Evolutionary conservation across 2,888 invertebrate genomes (phyloP), one percentile per base, ranked within the genome.

Genomic region (Xylophagus ater): DNA sequence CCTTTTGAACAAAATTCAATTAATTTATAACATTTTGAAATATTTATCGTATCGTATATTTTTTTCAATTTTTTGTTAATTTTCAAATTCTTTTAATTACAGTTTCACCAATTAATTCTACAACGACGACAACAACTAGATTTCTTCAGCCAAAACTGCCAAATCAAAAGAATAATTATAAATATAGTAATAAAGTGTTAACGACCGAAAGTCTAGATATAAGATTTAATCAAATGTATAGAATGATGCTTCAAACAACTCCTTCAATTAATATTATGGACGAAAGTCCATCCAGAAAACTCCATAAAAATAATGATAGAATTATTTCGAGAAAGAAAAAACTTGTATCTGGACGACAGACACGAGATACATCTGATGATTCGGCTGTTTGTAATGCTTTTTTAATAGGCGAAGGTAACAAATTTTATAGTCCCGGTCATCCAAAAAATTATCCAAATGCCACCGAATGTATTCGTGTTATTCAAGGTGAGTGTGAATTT

Each of bases 401-500:
- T 56, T 58, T 58, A 13, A 59, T 68, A 39, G 74, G 74, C 13
- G 72, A 77, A 51, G 60, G 65, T 7, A 62, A 59, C n/a, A 76
- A 77, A 53, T 76, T 83, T 54, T 77, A 73, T 57, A 80, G 80
- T 49, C 82, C 83, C 1, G 73, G 74, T 47, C 78, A 74, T 62
- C 81, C 81, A 8, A 68, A 67, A 36, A 60, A 68, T 41, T 83
- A 83, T 62, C 76, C 79, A 7, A 76, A 75, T 52, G 69, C 72
- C 49, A 73, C 74, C 20, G 73, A 78, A 51, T 83, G 83, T 58
- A 70, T 75, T 41, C 68, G 72, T 43, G 67, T 76, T 14, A 67
- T 83, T 43, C 69, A 71, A 67, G 82, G 83, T 82, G 60, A 70
- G 70, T 61, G n/a, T n/a, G n/a, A n/a, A n/a, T n/a, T n/a, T n/a